Conservation (phyloP, 2,797 vertebrate species). For the Coregonus ussuriensis region DNA sequence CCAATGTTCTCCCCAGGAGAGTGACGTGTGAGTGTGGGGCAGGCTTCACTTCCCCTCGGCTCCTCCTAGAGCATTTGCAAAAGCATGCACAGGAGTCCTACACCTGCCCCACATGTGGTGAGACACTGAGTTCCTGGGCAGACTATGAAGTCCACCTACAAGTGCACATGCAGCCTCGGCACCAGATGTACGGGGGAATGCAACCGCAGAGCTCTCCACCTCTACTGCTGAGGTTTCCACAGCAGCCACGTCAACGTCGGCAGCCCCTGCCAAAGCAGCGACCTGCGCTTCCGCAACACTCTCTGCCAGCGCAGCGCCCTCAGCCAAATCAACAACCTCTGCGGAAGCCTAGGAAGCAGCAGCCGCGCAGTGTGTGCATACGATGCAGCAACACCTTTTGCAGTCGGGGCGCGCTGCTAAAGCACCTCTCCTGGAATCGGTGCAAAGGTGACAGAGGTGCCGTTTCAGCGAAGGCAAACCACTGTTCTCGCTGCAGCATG, state of each 20-base stretch:
- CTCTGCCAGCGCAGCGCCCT: conserved; percentile 10
- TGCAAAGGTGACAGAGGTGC: conserved; percentile 63
- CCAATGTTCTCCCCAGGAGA: conserved; percentile 77
- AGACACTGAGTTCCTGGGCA: conserved; percentile 78
- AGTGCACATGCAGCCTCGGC: conserved; percentile 73
- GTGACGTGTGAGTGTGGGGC: conserved; percentile 81
- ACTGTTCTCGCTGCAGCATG: conserved; percentile 72
- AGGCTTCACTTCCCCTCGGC: conserved; percentile 76
- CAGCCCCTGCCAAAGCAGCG: conserved; percentile 35
- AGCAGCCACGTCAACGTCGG: conserved; percentile 30
- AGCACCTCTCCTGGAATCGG: conserved; percentile 72
- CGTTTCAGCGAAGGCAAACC: conserved; percentile 53
- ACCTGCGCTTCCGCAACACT: not conserved
- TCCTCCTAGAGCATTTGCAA: conserved; percentile 80
- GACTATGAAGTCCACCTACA: conserved; percentile 79
- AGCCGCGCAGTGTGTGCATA: conserved; percentile 59
- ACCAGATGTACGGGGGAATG: conserved; percentile 57
- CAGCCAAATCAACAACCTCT: conserved; percentile 42
- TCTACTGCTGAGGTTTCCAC: conserved; percentile 64
- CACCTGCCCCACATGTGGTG: conserved; percentile 79
- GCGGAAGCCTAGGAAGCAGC: not conserved
- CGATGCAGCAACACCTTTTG: conserved; percentile 75
- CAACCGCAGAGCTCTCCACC: conserved; percentile 60
- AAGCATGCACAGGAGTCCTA: conserved; percentile 79
- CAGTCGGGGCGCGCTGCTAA: conserved; percentile 69